A percentile compares a stretch with the other conserved stretches of the same genome.
phyloP scores from a whole-genome alignment of 2,797 vertebrate genomes.

The Fratercula arctica region DNA sequence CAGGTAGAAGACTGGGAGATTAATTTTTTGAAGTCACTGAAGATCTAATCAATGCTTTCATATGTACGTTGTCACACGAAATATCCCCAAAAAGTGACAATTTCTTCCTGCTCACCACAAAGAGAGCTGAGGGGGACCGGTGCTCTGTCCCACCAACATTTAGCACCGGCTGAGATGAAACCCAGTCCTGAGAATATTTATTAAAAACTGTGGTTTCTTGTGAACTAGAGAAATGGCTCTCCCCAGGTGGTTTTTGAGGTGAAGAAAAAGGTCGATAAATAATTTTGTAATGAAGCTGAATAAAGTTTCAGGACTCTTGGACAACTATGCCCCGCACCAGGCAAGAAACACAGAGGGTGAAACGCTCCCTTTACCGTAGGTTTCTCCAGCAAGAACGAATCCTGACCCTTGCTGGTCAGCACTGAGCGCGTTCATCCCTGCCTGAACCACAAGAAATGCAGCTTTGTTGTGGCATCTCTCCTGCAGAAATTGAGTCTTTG shows the following conservation, averaged over 20 bases:
- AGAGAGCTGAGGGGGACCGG: neutral
- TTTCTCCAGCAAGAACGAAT: neutral
- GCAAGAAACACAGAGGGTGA: neutral
- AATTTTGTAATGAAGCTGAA: neutral
- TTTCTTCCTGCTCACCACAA: neutral
- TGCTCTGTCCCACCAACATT: accelerated
- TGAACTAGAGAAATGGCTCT: neutral
- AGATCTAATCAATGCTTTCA: neutral
- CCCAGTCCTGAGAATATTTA: neutral
- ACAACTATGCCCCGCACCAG: too few species aligned
- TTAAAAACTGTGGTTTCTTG: neutral
- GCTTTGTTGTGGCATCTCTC: neutral
- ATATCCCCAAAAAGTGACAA: neutral
- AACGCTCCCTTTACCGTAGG: neutral
- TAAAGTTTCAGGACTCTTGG: neutral
- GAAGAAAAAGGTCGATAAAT: neutral
- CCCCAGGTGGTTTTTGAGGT: neutral
- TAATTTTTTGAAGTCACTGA: neutral
- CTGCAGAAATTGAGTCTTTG: neutral
- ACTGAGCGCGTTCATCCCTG: neutral
- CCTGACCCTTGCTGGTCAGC: neutral
- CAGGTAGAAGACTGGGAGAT: neutral
- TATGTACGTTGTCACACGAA: neutral
- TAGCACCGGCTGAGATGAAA: neutral
- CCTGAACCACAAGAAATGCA: neutral